These are phyloP conservation scores for Polyploca ridens DNA, from an alignment of 2,888 invertebrate species.

Conservation along the genomic window DNA sequence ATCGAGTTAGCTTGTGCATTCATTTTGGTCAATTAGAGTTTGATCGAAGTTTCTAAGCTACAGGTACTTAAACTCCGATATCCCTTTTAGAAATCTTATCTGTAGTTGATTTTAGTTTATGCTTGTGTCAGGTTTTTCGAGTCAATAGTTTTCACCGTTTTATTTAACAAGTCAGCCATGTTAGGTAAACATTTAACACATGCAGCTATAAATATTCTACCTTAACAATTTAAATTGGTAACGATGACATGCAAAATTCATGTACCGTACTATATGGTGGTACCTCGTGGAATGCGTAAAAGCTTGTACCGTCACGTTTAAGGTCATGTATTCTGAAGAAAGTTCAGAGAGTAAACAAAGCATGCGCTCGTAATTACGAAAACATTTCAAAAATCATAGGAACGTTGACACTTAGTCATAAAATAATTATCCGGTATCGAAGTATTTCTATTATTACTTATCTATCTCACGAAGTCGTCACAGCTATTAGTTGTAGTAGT, in stretches of 20 bases:
- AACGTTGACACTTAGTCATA: not conserved
- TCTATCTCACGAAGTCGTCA: too few relatives aligned
- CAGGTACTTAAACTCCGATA: too few relatives aligned
- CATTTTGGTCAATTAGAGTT: not conserved
- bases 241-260: constrained; percentile 7
- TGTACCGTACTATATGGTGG: not conserved
- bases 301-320: not conserved
- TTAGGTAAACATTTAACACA: not conserved
- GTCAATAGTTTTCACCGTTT: not conserved
- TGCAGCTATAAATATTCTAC: not conserved
- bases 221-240: not conserved
- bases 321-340: not conserved
- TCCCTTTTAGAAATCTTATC: too few relatives aligned
- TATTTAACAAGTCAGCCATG: not conserved
- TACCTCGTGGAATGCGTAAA: not conserved
- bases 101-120: too few relatives aligned
- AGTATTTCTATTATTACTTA: not conserved
- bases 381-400: not conserved
- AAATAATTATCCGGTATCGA: not conserved
- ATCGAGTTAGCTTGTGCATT: not conserved
- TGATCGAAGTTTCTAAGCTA: too few relatives aligned
- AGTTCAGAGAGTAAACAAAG: not conserved
- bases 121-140: too few relatives aligned
- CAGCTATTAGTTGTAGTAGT: too few relatives aligned
- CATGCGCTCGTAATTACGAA: not conserved